Conservation (phyloP, 1,140 invertebrate species). For the Trichonephila clavata region DNA sequence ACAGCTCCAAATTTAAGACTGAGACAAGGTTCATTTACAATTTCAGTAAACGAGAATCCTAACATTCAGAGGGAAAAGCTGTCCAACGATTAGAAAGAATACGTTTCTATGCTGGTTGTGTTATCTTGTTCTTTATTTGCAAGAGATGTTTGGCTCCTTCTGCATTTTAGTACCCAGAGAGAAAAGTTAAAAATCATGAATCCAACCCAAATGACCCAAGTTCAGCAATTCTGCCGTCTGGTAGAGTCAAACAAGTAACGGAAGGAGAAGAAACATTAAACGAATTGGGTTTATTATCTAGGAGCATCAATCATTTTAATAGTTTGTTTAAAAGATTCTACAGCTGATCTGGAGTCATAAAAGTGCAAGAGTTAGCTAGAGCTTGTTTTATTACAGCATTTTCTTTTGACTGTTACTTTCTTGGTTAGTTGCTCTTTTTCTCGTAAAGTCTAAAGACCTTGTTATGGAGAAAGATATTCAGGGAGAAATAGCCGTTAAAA, state of each 20-base stretch:
- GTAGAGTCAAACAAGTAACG: constrained; percentile 20
- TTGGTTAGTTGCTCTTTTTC: not conserved
- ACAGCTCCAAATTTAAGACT: not conserved
- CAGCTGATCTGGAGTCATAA: constrained; percentile 47
- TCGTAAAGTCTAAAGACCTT: not conserved
- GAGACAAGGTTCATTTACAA: not conserved
- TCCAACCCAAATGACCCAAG: too few relatives aligned
- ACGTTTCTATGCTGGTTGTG: not conserved
- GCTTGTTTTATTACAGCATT: not conserved
- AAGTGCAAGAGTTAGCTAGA: not conserved
- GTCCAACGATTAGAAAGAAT: not conserved
- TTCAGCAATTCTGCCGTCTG: not conserved
- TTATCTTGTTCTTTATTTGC: not conserved
- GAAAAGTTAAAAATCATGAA: not conserved
- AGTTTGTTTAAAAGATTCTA: constrained; percentile 47
- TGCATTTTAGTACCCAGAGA: not conserved
- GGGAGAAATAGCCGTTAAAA: not conserved
- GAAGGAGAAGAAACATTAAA: not conserved
- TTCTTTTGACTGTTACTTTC: not conserved
- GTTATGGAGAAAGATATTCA: constrained; percentile 3
- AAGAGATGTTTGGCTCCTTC: not conserved
- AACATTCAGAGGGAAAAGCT: not conserved
- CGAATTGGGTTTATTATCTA: constrained; percentile 48
- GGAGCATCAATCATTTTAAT: constrained; percentile 51
- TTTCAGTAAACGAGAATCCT: not conserved